A percentile compares a stretch with the other conserved stretches of the same genome.
Evolutionary conservation across 2,888 invertebrate species (phyloP).

Genomic region (Eubasilissa splendida): DNA sequence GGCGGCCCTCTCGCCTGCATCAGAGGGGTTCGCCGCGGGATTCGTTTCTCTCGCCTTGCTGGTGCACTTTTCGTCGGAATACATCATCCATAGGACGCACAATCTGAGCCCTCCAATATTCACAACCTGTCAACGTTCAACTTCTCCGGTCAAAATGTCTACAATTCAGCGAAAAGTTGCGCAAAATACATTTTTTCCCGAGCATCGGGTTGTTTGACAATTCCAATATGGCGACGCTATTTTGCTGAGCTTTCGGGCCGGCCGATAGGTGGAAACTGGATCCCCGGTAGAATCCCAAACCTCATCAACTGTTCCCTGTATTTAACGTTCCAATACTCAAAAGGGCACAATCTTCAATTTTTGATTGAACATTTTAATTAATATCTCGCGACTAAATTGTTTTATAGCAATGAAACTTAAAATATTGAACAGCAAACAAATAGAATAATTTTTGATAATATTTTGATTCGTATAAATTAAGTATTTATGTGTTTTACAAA

Average conservation of each 20-base stretch:
- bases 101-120: neutral
- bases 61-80: conserved; percentile 38
- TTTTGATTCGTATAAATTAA: too few relatives aligned
- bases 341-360: too few relatives aligned
- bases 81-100: conserved; percentile 41
- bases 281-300: neutral
- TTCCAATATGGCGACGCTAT: conserved; percentile 73
- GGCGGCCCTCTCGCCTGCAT: neutral
- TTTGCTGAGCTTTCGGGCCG: conserved; percentile 14
- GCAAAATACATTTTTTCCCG: conserved; percentile 70
- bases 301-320: neutral
- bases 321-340: conserved; percentile 2
- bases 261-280: conserved; percentile 34
- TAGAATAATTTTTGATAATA: too few relatives aligned
- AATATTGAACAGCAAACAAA: too few relatives aligned
- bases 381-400: too few relatives aligned
- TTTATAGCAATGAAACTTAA: too few relatives aligned
- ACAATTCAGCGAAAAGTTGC: conserved; percentile 11
- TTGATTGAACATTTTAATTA: too few relatives aligned
- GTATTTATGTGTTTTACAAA: too few relatives aligned
- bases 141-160: neutral
- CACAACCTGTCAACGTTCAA: conserved; percentile 6
- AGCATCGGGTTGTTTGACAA: conserved; percentile 72
- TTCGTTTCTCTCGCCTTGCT: conserved; percentile 30
- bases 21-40: neutral